Evolutionary conservation across 2,888 invertebrate genomes (phyloP), one percentile per base, ranked within the genome.

Genomic region (Aleiodes leptofemur): DNA sequence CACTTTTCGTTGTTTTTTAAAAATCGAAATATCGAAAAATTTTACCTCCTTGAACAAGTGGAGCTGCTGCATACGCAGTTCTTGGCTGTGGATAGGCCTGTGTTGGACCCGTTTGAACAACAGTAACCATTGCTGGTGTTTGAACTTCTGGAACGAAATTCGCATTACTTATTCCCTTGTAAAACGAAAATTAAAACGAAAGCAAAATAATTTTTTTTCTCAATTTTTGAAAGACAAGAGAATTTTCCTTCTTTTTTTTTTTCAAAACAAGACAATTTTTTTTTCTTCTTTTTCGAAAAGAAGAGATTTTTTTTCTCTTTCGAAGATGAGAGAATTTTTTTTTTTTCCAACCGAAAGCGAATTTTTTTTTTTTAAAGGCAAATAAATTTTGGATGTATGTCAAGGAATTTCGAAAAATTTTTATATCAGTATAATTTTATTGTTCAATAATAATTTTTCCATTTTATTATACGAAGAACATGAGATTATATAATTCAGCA

Each of bases 81-180:
- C 14, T 34, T 9, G 43, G 0, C 43, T 64, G 64, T 8, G 64
- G 43, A 43, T 43, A 43, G 11, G 13, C 13, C 48, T 38, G 61
- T 7, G 68, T 14, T 51, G 57, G 57, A 68, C 53, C 64, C 34
- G 69, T 79, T 38, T 81, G 77, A 13, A 73, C 82, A 77, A 64
- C 64, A 16, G 64, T 64, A 29, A 83, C 78, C 57, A 79, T 69
- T 48, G 43, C 79, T 71, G 86, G 83, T 78, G 80, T 69, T 51
- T 83, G 83, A 56, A 84, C 82, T 82, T 80, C 86, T 86, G 84
- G 56, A 86, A 86, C 70, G 75, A 76, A 75, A 64, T 64, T 16
- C 16, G 43, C 55, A 75, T 79, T 77, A 79, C 43, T 43, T 64
- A 16, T 8, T 43, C 43, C 7, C 43, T 48, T 11, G 8, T 6